These are phyloP conservation scores for Odontesthes bonariensis DNA, from an alignment of 2,113 vertebrate genomes.

Conservation along the genomic window DNA sequence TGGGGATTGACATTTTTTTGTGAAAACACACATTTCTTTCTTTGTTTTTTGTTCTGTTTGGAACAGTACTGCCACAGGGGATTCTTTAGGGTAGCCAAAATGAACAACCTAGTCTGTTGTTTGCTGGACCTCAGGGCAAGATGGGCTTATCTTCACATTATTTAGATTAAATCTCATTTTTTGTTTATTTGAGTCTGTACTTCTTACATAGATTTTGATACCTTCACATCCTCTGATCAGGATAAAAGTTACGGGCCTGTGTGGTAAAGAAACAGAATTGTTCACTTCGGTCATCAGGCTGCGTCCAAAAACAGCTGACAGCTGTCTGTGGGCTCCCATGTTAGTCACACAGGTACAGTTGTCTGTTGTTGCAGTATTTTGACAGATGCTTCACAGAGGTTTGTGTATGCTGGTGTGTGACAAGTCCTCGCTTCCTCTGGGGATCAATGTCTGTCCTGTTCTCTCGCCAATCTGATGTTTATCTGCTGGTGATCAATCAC, in stretches of 20 bases:
- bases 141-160: slow-evolving; percentile 27
- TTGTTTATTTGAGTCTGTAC: neutral
- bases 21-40: slow-evolving; percentile 55
- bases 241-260: neutral
- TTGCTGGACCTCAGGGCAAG: slow-evolving; percentile 71
- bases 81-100: slow-evolving; percentile 32
- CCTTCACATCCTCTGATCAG: neutral
- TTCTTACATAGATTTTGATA: neutral
- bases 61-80: slow-evolving; percentile 48
- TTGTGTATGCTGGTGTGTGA: slow-evolving; percentile 73
- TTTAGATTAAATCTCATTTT: slow-evolving; percentile 16
- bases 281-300: slow-evolving; percentile 46
- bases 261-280: slow-evolving; percentile 18
- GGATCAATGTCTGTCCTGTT: slow-evolving; percentile 82
- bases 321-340: slow-evolving; percentile 59
- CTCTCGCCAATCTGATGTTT: slow-evolving; percentile 78
- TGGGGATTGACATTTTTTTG: slow-evolving; percentile 48
- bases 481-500: slow-evolving; percentile 83
- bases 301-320: slow-evolving; percentile 61
- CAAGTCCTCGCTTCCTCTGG: slow-evolving; percentile 77
- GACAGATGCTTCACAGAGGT: slow-evolving; percentile 78
- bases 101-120: slow-evolving; percentile 60
- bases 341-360: slow-evolving; percentile 74
- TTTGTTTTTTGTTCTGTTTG: slow-evolving; percentile 54
- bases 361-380: slow-evolving; percentile 71